Evolutionary conservation across 2,113 vertebrate genomes (phyloP), one percentile per base, ranked within the genome.

Genomic region (Perca fluviatilis): DNA sequence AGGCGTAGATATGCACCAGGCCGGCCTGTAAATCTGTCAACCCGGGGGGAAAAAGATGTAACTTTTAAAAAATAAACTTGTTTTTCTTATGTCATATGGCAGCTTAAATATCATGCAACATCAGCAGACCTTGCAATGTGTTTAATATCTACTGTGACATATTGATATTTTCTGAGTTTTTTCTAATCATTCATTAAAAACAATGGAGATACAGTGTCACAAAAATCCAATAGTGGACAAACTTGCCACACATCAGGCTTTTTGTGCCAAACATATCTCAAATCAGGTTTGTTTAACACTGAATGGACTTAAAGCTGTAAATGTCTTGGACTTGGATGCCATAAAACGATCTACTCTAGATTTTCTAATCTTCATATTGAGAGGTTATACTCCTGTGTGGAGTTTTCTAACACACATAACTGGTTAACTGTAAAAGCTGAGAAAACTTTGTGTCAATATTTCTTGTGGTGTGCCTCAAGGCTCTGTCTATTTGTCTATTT

Each of bases 1-100:
- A 98, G 96, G 89, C 97, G 96, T 88, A 98, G 93, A 93, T 98
- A 98, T 86, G 97, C 97, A 93, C 97, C 97, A 77, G 97, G 97
- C 86, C 97, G 96, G 90, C 97, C 97, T 82, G 97, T 98, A 92
- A 98, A 98, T 94, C 97, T 98, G 95, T 74, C 94, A 93, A 83
- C 91, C 23, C 57, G 14, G 54, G 33, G 23, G 23, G 7, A n/a
- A n/a, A 61, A 57, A 12, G n/a, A 0, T 14, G 50, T 13, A 6
- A 21, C 14, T 43, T 58, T 21, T 8, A 40, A 10, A 23, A 36
- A 57, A 50, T 25, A 10, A 21, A 25, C 25, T 23, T 43, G 51
- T 25, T 66, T 47, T 63, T 63, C 21, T 18, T 15, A 2, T 11
- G 14, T 51, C 47, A 75, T 30, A 9, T 43, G 21, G 49, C 58